Evolutionary conservation across 1,140 invertebrate species (phyloP).

Genomic region (Argopecten irradians): DNA sequence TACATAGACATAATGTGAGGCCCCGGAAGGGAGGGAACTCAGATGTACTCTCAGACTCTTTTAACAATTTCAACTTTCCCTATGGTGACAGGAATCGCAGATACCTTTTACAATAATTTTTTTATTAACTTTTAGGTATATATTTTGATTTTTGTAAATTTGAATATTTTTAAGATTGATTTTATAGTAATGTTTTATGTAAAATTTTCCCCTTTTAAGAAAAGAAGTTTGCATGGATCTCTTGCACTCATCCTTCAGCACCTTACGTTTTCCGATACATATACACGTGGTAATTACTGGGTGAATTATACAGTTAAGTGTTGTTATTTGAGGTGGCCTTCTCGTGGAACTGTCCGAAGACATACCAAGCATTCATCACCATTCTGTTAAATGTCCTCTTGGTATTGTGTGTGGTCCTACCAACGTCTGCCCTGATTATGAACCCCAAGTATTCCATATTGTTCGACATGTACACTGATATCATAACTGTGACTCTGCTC

Average conservation of each 20-base stretch:
- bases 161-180: not conserved
- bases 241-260: not conserved
- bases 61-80: too few species aligned
- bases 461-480: not conserved
- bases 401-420: not conserved
- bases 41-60: not conserved
- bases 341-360: not conserved
- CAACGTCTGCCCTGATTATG: not conserved
- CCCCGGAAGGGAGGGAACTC: not conserved
- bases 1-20: not conserved
- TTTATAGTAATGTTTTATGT: not conserved
- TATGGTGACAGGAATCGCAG: not conserved
- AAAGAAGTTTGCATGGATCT: not conserved
- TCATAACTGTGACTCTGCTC: not conserved
- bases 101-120: too few species aligned
- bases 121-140: too few species aligned
- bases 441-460: not conserved
- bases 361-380: conserved; percentile 15
- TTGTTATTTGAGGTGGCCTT: not conserved
- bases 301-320: not conserved
- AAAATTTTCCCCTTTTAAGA: not conserved
- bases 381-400: not conserved
- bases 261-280: not conserved
- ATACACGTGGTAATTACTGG: not conserved
- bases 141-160: not conserved